These are phyloP conservation scores for Hyposoter dolosus DNA, from an alignment of 2,888 invertebrate species.

Conservation along the genomic window DNA sequence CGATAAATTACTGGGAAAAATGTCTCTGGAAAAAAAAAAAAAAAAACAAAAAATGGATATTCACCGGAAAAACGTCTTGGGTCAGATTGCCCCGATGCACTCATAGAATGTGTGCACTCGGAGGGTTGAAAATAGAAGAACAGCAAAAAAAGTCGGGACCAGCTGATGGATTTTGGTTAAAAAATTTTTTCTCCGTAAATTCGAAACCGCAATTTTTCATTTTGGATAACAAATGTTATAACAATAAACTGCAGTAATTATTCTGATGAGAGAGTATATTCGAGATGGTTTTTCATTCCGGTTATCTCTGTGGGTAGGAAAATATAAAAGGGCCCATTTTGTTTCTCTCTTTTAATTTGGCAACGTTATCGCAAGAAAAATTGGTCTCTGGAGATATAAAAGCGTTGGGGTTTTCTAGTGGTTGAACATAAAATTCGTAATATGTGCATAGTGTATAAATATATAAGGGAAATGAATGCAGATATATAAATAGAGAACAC, in stretches of 20 bases:
- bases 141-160: too few species aligned
- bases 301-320: not conserved
- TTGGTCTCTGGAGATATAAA: conserved; percentile 27
- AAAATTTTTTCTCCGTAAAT: not conserved
- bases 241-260: not conserved
- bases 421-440: conserved; percentile 29
- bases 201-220: not conserved
- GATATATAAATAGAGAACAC: not conserved
- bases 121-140: too few species aligned
- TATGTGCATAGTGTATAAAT: conserved; percentile 13
- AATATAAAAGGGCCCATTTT: conserved; percentile 6
- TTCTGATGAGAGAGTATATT: not conserved
- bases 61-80: too few species aligned
- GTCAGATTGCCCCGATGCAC: too few species aligned
- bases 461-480: not conserved
- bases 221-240: not conserved
- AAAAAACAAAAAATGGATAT: not conserved
- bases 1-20: not conserved
- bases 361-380: conserved; percentile 19
- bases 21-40: not conserved
- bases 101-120: too few species aligned
- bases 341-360: conserved; percentile 10
- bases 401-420: conserved; percentile 33
- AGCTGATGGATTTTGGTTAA: not conserved
- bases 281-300: not conserved